Percentiles rank a stretch among this genome's conserved stretches.
phyloP scores from a whole-genome alignment of 2,797 vertebrate species.

The Eospalax fontanierii region DNA sequence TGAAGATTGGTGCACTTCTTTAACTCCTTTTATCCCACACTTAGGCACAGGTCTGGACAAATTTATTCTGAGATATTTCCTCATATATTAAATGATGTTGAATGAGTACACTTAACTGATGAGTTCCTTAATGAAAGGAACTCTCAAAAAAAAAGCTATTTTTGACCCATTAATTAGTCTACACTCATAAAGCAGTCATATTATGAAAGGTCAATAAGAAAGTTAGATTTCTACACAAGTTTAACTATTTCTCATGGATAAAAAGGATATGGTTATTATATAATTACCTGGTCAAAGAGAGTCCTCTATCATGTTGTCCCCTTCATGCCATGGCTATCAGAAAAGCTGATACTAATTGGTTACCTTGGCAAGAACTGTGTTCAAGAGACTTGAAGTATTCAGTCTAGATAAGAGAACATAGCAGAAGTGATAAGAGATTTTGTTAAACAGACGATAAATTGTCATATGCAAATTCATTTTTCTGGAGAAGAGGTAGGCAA shows the following conservation, averaged over 20 bases:
- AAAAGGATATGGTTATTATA: neutral
- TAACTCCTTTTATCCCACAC: constrained; percentile 11
- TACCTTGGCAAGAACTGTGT: neutral
- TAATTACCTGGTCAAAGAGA: neutral
- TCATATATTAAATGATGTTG: constrained; percentile 30
- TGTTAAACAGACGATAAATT: neutral
- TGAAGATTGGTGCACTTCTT: neutral
- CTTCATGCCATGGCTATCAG: neutral
- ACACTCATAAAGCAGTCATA: constrained; percentile 82
- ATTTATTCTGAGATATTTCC: constrained; percentile 30
- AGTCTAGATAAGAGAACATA: neutral
- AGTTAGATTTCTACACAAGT: constrained; percentile 74
- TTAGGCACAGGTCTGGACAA: neutral
- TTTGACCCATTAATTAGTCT: constrained; percentile 83
- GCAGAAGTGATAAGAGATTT: neutral
- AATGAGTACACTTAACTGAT: constrained; percentile 81
- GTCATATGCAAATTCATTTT: neutral
- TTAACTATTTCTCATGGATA: neutral
- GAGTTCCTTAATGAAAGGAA: constrained; percentile 84
- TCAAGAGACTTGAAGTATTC: neutral
- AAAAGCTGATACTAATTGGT: neutral
- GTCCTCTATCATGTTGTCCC: neutral
- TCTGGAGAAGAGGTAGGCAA: neutral
- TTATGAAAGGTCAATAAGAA: constrained; percentile 52
- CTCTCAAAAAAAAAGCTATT: constrained; percentile 81